Conservation (phyloP, 2,888 invertebrate species). For the Drosophila lacicola region DNA sequence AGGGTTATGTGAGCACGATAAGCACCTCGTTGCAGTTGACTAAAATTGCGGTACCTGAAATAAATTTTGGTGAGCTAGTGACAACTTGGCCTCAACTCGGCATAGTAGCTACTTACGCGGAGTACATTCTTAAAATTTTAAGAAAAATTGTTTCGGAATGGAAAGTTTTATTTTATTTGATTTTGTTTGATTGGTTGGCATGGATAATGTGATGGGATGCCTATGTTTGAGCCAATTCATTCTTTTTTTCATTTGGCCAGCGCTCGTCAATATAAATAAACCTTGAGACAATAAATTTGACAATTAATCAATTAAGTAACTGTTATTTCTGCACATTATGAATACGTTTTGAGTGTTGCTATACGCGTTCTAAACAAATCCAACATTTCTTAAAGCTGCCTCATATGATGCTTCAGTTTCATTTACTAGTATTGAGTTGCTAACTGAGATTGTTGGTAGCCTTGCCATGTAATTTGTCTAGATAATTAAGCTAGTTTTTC, state of each 20-base stretch:
- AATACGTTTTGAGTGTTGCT: no score
- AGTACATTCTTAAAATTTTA: slow-evolving; percentile 23
- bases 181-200: background rate
- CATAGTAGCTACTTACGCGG: slow-evolving; percentile 36
- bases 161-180: background rate
- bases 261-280: no score
- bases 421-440: background rate
- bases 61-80: background rate
- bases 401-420: background rate
- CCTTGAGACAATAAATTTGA: no score
- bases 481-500: slow-evolving; percentile 28
- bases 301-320: no score
- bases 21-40: slow-evolving; percentile 4
- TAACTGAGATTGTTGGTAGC: background rate
- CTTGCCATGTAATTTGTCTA: slow-evolving; percentile 10
- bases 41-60: slow-evolving; percentile 26
- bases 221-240: no score
- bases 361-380: background rate
- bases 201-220: background rate
- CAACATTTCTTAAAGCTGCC: background rate
- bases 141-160: background rate
- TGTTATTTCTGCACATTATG: no score
- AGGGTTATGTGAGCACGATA: background rate
- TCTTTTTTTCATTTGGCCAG: no score
- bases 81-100: background rate